phyloP scores from a whole-genome alignment of 1,140 invertebrate genomes.

The Eupristina koningsbergeri region DNA sequence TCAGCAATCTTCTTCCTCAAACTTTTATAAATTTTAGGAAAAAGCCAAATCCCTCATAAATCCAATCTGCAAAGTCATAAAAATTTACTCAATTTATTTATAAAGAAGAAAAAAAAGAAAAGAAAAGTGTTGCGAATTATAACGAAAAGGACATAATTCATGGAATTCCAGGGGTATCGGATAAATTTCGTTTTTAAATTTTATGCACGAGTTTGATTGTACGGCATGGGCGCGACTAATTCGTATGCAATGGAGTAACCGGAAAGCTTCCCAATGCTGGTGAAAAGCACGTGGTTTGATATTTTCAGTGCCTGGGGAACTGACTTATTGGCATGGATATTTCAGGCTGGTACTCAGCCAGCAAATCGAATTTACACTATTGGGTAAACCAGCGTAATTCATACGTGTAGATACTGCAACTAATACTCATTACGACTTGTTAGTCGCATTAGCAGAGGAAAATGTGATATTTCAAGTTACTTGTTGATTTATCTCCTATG shows the following conservation, averaged over 20 bases:
- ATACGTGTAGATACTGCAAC: neutral
- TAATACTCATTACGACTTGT: neutral
- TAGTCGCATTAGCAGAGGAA: neutral
- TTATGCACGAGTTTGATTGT: neutral
- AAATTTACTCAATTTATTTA: no score
- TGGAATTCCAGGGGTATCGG: neutral
- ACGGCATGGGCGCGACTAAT: neutral
- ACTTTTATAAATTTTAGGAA: no score
- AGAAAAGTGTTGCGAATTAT: neutral
- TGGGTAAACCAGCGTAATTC: neutral
- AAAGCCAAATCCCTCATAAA: no score
- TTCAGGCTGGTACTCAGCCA: neutral
- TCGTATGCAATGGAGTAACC: slow-evolving; percentile 3
- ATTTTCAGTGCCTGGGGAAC: slow-evolving; percentile 1
- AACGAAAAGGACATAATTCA: neutral
- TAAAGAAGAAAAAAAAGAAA: neutral
- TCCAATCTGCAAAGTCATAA: no score
- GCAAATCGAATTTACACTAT: neutral
- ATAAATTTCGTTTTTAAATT: neutral
- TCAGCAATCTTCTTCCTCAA: no score
- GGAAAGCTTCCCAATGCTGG: neutral
- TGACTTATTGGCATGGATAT: slow-evolving; percentile 22
- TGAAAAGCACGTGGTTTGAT: neutral
- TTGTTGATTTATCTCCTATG: no score
- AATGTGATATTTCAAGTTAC: neutral